Conservation (phyloP, 2,113 vertebrate genomes). For the Pachypanchax playfairii region DNA sequence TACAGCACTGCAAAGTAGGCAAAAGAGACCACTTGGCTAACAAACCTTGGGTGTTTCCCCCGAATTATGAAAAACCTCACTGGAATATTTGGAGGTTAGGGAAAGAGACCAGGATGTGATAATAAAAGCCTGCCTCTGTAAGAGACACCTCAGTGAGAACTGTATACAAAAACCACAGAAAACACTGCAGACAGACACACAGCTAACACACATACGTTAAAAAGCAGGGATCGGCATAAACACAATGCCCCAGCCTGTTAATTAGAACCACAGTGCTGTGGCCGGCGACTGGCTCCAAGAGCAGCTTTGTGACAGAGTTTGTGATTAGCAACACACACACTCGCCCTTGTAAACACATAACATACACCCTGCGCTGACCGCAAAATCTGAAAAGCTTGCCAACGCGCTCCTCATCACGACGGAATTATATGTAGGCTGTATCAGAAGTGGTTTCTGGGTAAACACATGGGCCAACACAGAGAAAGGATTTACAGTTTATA, state of each 20-base stretch:
- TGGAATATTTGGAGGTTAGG: conserved; percentile 54
- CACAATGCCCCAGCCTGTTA: conserved; percentile 61
- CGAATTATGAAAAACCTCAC: conserved; percentile 50
- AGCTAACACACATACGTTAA: conserved; percentile 21
- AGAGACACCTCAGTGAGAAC: conserved; percentile 30
- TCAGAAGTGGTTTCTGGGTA: conserved; percentile 73
- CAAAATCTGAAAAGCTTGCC: conserved; percentile 64
- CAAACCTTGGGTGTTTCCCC: conserved; percentile 63
- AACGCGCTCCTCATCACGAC: conserved; percentile 66
- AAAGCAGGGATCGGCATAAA: conserved; percentile 40
- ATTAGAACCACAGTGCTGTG: conserved; percentile 73
- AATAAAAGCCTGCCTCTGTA: conserved; percentile 56
- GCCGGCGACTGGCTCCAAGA: conserved; percentile 64
- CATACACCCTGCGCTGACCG: conserved; percentile 70
- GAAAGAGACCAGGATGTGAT: conserved; percentile 56
- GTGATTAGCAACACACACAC: conserved; percentile 76
- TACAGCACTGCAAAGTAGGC: conserved; percentile 27
- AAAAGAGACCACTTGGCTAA: conserved; percentile 44
- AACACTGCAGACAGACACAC: conserved; percentile 12
- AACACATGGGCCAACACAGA: conserved; percentile 49
- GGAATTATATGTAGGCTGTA: conserved; percentile 61
- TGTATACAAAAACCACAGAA: conserved; percentile 43
- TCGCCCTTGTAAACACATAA: conserved; percentile 75
- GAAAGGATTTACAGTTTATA: conserved; percentile 56
- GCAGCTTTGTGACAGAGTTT: conserved; percentile 75